Conservation (phyloP, 1,140 invertebrate genomes). For the Oryctes rhinoceros region DNA sequence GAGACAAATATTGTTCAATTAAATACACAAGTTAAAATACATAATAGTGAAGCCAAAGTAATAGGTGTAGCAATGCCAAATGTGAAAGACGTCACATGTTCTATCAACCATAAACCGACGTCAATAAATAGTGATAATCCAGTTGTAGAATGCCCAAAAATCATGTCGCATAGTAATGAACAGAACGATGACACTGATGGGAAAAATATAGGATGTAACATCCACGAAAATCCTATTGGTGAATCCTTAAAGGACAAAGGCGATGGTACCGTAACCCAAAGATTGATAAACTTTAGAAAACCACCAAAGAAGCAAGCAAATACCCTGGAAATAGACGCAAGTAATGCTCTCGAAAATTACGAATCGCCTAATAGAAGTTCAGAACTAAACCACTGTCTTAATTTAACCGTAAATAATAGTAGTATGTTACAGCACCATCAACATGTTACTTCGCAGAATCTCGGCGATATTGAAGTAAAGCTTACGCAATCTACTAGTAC, state of each 20-base stretch:
- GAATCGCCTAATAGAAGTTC: background rate
- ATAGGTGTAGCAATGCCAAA: conserved; percentile 13
- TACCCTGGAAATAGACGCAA: background rate
- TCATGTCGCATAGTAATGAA: too few relatives aligned
- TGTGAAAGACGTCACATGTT: background rate
- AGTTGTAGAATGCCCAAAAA: background rate
- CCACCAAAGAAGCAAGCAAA: background rate
- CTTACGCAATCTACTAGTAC: background rate
- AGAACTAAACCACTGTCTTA: background rate
- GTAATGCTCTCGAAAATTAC: background rate
- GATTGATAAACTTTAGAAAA: conserved; percentile 14
- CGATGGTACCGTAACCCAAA: background rate
- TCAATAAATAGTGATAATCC: background rate
- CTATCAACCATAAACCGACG: background rate
- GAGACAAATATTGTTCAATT: background rate
- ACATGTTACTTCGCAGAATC: too few relatives aligned
- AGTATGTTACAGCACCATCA: too few relatives aligned
- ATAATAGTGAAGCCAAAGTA: background rate
- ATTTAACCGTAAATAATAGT: background rate
- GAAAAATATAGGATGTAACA: background rate
- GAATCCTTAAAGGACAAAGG: background rate
- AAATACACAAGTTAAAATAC: too few relatives aligned
- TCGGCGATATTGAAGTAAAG: too few relatives aligned
- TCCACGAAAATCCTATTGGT: background rate
- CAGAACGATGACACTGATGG: background rate